Evolutionary conservation across 2,113 vertebrate species (phyloP).

Genomic region (Caracal caracal): DNA sequence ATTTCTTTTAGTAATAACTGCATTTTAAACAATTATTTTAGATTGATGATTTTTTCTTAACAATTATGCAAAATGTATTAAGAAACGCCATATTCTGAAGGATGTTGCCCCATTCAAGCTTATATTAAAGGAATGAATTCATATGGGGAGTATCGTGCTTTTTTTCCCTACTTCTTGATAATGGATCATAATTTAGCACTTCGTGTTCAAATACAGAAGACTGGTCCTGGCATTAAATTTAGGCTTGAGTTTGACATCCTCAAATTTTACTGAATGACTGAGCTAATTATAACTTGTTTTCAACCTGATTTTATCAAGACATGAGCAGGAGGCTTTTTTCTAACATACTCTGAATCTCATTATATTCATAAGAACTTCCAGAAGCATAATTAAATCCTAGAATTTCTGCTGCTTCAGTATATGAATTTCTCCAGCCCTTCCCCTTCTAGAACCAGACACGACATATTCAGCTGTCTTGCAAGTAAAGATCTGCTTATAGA

Average conservation of each 20-base stretch:
- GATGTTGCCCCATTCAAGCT: not conserved
- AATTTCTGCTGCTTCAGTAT: not conserved
- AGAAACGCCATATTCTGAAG: not conserved
- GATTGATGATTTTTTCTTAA: not conserved
- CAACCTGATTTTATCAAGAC: slow-evolving; percentile 14
- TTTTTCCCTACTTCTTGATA: not conserved
- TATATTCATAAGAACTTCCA: not conserved
- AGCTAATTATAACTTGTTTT: slow-evolving; percentile 21
- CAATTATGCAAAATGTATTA: not conserved
- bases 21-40: not conserved
- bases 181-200: slow-evolving; percentile 34
- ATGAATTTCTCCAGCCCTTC: not conserved
- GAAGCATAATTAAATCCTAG: slow-evolving; percentile 14
- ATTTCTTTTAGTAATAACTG: not conserved
- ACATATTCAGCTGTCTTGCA: not conserved
- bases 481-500: not conserved
- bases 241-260: not conserved
- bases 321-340: not conserved
- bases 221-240: not conserved
- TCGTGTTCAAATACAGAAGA: slow-evolving; percentile 5
- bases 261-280: slow-evolving; percentile 28
- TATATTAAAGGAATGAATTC: not conserved
- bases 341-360: not conserved
- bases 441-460: not conserved
- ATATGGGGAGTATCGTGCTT: not conserved